These are phyloP conservation scores for Pseudomyrmex dendroicus DNA, from an alignment of 1,140 invertebrate species.

Conservation along the genomic window DNA sequence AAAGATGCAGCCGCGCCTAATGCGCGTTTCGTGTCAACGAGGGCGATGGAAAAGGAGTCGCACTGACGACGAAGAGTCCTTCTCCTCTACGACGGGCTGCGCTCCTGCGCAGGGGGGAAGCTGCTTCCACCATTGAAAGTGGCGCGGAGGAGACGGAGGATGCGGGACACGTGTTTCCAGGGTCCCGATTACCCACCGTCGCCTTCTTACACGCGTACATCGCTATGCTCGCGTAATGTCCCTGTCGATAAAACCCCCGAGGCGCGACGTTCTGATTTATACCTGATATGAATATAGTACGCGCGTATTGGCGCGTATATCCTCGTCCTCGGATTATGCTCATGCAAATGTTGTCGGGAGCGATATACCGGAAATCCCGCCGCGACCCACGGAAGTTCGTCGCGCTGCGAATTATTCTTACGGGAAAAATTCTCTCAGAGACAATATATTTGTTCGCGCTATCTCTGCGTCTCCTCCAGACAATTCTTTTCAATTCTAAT, in stretches of 20 bases:
- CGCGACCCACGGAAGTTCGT: constrained; percentile 45
- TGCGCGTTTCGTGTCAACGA: constrained; percentile 82
- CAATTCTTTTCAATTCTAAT: constrained; percentile 16
- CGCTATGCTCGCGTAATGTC: constrained; percentile 67
- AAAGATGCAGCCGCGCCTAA: constrained; percentile 80
- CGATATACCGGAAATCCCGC: constrained; percentile 45
- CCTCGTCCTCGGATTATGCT: constrained; percentile 47
- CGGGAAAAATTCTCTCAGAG: not conserved
- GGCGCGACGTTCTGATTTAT: constrained; percentile 61
- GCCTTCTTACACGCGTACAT: constrained; percentile 76
- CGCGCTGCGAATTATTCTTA: constrained; percentile 40
- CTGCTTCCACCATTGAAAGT: constrained; percentile 6
- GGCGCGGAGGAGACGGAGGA: constrained; percentile 36
- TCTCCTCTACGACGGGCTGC: constrained; percentile 60
- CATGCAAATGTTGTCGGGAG: constrained; percentile 19
- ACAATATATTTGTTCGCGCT: not conserved
- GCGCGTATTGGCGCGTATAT: constrained; percentile 16
- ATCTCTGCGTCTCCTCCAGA: not conserved
- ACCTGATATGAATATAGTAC: constrained; percentile 53
- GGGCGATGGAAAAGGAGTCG: constrained; percentile 76
- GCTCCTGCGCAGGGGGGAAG: constrained; percentile 26
- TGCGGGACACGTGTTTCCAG: constrained; percentile 82
- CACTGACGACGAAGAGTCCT: constrained; percentile 50
- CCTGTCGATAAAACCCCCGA: constrained; percentile 68
- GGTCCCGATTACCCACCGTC: constrained; percentile 79